Percentiles rank a stretch among this genome's conserved stretches.
Evolutionary conservation across 2,888 invertebrate genomes (phyloP).

Genomic region (Drosophila melanocephala): DNA sequence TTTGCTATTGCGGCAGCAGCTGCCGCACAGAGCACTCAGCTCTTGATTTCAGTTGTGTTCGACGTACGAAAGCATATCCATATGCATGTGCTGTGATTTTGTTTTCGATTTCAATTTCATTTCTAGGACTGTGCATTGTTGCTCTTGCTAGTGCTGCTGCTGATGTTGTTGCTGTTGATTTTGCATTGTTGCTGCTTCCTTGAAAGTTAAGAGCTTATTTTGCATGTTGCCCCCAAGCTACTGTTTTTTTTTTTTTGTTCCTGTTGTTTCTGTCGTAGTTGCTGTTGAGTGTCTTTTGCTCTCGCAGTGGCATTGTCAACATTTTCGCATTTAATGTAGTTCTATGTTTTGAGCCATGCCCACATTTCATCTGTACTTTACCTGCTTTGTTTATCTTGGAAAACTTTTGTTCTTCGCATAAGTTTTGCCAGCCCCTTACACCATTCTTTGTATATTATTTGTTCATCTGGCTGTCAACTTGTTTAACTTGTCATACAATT

Average conservation of each 20-base stretch:
- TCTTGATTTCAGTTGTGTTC: constrained; percentile 38
- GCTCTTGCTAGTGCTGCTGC: constrained; percentile 11
- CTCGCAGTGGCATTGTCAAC: constrained; percentile 52
- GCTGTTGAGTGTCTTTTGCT: constrained; percentile 52
- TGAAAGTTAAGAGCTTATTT: constrained; percentile 56
- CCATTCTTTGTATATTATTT: constrained; percentile 27
- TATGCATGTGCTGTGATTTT: constrained; percentile 79
- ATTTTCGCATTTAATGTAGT: constrained; percentile 44
- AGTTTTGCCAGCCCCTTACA: constrained; percentile 28
- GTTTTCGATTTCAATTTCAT: constrained; percentile 81
- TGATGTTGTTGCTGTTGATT: neutral
- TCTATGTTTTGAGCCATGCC: constrained; percentile 36
- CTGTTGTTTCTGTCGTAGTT: constrained; percentile 28
- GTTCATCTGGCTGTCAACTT: constrained; percentile 44
- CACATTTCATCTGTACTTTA: constrained; percentile 42
- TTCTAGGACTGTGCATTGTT: constrained; percentile 53
- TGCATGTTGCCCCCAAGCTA: constrained; percentile 49
- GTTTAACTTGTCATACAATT: constrained; percentile 56
- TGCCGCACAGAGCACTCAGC: constrained; percentile 19
- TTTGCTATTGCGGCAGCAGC: constrained; percentile 13
- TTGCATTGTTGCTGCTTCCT: constrained; percentile 40
- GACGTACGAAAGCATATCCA: constrained; percentile 53
- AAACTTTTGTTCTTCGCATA: constrained; percentile 59
- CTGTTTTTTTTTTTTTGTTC: constrained; percentile 11
- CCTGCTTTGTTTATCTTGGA: constrained; percentile 59